Evolutionary conservation across 53 echinoderm and acorn worm genomes (phyloP), one percentile per base, ranked within the genome.

Genomic region (Stichopus horrens): DNA sequence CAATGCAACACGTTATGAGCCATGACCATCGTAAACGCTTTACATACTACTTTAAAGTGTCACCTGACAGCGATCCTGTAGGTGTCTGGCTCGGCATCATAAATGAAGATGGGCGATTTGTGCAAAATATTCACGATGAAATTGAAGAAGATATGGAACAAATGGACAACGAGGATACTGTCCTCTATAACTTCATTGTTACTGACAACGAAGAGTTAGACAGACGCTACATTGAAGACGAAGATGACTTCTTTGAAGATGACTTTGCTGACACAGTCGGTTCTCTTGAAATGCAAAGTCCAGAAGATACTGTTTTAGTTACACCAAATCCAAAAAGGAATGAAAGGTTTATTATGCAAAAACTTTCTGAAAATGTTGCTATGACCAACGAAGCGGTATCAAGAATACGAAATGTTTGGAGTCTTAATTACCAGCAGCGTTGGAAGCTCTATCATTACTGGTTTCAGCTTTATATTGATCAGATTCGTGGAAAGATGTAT

Each of bases 371-470:
- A 54, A 7, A 55, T 55, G 56, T 19, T 75, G 56, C 21, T 18
- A 87, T 87, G 87, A 75, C 14, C 10, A 57, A 53, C 57, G 83
- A 52, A 11, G 80, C 86, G 87, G 58, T 87, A 76, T 21, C 51
- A 74, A 52, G 58, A 74, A 23, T 90, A 1, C 5, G 54, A 51
- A 76, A 95, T 75, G 76, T 95, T 11, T 93, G 93, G 93, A 20
- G 20, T 55, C 75, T 95, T 76, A 0, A 7, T 55, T 4, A 52
- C 5, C 65, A 63, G 6, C 82, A 93, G 52, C 89, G 94, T 68
- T 96, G 96, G 96, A 78, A 88, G 14, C 89, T 96, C 10, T 96
- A 96, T 23, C 87, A 91, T 65, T 74, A 77, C 11, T 96, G 96
- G 96, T 56, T 93, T 18, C 59, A 76, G 19, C 10, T 16, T 6